Percentiles rank a stretch among this genome's conserved stretches.
These are phyloP conservation scores for Tragulus kanchil DNA, from an alignment of 2,113 vertebrate species.

Conservation along the genomic window DNA sequence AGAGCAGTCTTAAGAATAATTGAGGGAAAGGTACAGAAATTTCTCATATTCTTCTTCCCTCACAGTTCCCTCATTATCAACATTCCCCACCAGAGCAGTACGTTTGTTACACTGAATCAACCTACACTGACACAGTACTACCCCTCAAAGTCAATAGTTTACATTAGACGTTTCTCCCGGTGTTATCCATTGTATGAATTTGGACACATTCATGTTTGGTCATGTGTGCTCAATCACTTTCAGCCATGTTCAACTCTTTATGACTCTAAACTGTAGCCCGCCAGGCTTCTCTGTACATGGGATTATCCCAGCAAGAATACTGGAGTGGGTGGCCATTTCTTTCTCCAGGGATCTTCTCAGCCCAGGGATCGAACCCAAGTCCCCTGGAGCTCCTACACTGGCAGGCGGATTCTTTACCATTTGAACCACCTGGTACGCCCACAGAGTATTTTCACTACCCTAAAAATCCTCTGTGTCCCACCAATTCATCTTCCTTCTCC, in stretches of 20 bases:
- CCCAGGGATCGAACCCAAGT: neutral
- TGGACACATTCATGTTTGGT: neutral
- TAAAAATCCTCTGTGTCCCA: neutral
- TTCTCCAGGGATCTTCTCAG: neutral
- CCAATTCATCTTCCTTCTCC: neutral
- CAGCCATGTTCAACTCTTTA: no score
- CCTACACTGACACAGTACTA: neutral
- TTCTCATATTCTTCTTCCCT: neutral
- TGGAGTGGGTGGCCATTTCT: neutral
- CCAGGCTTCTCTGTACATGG: neutral
- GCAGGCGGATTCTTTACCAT: neutral
- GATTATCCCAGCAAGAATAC: neutral
- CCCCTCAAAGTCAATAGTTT: neutral
- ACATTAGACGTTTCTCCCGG: neutral
- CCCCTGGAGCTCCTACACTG: rapidly evolving
- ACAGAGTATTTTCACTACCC: neutral
- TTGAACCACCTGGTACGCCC: neutral
- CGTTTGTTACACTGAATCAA: neutral
- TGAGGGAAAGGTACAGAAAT: neutral
- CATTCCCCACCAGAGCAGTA: neutral
- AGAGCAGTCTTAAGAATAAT: neutral
- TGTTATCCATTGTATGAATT: neutral
- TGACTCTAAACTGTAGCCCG: no score
- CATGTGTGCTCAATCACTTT: no score
- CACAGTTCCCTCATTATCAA: neutral